These are phyloP conservation scores for Parnassius mnemosyne DNA, from an alignment of 2,888 invertebrate species.

Conservation along the genomic window DNA sequence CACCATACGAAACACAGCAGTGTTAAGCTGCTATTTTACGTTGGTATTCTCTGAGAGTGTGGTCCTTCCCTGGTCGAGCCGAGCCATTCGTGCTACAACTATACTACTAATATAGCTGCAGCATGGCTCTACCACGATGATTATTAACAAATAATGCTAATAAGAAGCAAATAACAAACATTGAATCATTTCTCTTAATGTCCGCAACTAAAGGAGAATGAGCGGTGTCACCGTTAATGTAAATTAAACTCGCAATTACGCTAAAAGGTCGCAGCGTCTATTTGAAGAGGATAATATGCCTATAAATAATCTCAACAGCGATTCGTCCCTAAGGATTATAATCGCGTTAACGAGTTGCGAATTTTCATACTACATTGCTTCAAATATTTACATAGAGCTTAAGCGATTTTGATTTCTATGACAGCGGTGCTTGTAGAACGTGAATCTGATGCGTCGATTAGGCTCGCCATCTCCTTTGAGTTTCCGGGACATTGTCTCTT, in stretches of 20 bases:
- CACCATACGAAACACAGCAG: no score
- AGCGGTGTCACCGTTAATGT: conserved; percentile 30
- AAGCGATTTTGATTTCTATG: conserved; percentile 13
- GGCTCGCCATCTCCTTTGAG: conserved; percentile 1
- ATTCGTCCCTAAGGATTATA: neutral
- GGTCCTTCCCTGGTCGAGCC: no score
- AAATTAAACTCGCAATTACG: conserved; percentile 22
- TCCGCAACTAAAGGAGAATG: conserved; percentile 13
- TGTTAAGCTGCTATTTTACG: no score
- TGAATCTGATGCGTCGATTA: neutral
- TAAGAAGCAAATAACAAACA: neutral
- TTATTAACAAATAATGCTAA: no score
- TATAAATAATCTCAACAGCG: conserved; percentile 12
- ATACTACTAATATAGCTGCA: no score
- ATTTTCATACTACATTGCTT: neutral
- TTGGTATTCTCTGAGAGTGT: no score
- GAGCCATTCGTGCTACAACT: no score
- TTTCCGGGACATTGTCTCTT: conserved; percentile 5
- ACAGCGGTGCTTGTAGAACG: neutral
- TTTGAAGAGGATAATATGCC: conserved; percentile 7
- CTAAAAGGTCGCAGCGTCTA: conserved; percentile 22
- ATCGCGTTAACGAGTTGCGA: neutral
- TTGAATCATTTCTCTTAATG: conserved; percentile 7
- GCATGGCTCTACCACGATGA: no score
- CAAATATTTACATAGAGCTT: neutral